Evolutionary conservation across 2,888 invertebrate genomes (phyloP).

Genomic region (Cecidostiba fungosa): DNA sequence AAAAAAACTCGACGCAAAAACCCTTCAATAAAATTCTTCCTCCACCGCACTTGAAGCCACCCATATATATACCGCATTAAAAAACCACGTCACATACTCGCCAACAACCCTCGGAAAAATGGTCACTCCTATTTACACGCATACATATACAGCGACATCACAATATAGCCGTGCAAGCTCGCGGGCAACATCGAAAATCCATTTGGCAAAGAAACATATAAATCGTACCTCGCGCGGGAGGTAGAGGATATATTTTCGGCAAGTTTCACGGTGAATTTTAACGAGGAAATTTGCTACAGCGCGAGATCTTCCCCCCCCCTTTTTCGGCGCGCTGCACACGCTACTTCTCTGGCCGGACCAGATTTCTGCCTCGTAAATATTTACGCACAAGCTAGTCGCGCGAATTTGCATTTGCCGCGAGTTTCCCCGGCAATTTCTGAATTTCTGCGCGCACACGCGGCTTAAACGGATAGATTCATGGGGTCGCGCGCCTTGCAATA

Average conservation of each 20-base stretch:
- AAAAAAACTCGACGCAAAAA: no score
- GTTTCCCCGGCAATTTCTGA: slow-evolving; percentile 69
- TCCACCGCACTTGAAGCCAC: no score
- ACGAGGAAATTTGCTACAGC: slow-evolving; percentile 11
- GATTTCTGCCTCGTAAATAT: slow-evolving; percentile 71
- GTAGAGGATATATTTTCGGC: slow-evolving; percentile 20
- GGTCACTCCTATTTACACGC: slow-evolving; percentile 28
- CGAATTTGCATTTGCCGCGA: slow-evolving; percentile 69
- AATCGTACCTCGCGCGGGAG: not conserved
- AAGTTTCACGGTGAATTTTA: slow-evolving; percentile 21
- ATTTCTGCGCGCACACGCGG: slow-evolving; percentile 56
- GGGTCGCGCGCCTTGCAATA: slow-evolving; percentile 37
- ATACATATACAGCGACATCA: no score
- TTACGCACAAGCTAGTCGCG: slow-evolving; percentile 67
- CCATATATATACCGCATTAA: not conserved
- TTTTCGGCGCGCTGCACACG: not conserved
- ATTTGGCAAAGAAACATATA: slow-evolving; percentile 16
- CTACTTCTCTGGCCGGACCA: slow-evolving; percentile 24
- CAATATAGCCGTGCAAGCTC: not conserved
- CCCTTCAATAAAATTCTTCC: no score
- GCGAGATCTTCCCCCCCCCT: not conserved
- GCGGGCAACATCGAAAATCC: slow-evolving; percentile 1
- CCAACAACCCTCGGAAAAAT: slow-evolving; percentile 6
- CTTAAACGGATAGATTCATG: slow-evolving; percentile 50
- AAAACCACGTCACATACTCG: not conserved